Evolutionary conservation across 2,797 vertebrate genomes (phyloP).

Genomic region (Neolamprologus multifasciatus): DNA sequence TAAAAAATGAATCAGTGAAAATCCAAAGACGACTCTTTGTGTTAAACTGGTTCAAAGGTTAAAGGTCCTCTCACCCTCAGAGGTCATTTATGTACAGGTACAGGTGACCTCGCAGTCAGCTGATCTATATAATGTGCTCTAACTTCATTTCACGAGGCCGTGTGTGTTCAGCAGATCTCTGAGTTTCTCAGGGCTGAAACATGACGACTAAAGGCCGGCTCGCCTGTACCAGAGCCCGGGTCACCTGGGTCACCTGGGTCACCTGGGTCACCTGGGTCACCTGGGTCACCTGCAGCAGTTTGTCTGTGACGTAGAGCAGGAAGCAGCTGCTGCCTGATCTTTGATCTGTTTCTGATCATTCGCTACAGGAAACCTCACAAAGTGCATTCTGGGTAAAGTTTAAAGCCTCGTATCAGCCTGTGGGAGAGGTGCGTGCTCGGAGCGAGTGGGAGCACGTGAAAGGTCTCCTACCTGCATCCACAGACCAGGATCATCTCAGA

Average conservation of each 20-base stretch:
- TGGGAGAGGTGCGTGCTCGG: not conserved
- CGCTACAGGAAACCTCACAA: not conserved
- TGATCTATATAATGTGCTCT: not conserved
- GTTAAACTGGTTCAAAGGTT: not conserved
- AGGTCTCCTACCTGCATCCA: not conserved
- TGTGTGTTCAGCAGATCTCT: not conserved
- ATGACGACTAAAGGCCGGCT: not conserved
- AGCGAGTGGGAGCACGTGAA: rapidly evolving
- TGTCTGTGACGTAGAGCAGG: not conserved
- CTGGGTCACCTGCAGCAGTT: not conserved
- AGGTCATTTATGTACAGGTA: not conserved
- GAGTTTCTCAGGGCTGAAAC: not conserved
- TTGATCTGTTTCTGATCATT: not conserved
- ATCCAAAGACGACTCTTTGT: not conserved
- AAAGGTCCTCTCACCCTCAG: not conserved
- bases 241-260: not conserved
- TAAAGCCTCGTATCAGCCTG: not conserved
- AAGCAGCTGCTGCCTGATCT: not conserved
- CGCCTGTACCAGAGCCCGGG: not conserved
- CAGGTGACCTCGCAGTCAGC: not conserved
- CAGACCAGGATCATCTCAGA: not conserved
- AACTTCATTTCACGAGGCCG: not conserved
- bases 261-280: not conserved
- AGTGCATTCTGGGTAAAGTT: not conserved
- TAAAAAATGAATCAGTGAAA: not conserved